These are phyloP conservation scores for Percopsis transmontana DNA, from an alignment of 2,113 vertebrate species.

Conservation along the genomic window DNA sequence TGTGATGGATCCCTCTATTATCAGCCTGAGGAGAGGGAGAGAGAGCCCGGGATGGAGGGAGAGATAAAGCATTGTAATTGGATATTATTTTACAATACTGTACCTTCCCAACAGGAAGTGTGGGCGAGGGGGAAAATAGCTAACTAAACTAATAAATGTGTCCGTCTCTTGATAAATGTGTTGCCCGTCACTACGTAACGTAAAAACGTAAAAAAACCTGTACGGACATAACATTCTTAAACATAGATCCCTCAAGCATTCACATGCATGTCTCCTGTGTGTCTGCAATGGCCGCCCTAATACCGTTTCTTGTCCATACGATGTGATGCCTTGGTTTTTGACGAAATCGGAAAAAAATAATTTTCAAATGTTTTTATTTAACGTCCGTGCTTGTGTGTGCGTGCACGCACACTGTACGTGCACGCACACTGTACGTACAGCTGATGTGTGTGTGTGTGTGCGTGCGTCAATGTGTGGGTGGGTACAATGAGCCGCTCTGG, in stretches of 20 bases:
- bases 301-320: too few species aligned
- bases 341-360: too few species aligned
- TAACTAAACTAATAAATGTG: too few species aligned
- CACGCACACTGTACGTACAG: not conserved
- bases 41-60: slow-evolving; percentile 42
- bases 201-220: too few species aligned
- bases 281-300: too few species aligned
- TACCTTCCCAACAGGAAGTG: not conserved
- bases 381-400: slow-evolving; percentile 12
- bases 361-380: too few species aligned
- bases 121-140: not conserved
- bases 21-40: slow-evolving; percentile 56
- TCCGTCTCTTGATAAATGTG: too few species aligned
- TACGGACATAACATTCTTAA: too few species aligned
- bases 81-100: slow-evolving; percentile 63
- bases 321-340: too few species aligned
- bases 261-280: too few species aligned
- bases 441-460: not conserved
- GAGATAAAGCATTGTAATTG: slow-evolving; percentile 73
- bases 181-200: too few species aligned
- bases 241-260: too few species aligned
- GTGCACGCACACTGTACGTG: not conserved
- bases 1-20: slow-evolving; percentile 77
- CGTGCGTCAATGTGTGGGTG: slow-evolving; percentile 2
- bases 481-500: slow-evolving; percentile 22